A percentile compares a stretch with the other conserved stretches of the same genome.
Conservation (phyloP, 2,888 invertebrate genomes). For the Euclidia mi region DNA sequence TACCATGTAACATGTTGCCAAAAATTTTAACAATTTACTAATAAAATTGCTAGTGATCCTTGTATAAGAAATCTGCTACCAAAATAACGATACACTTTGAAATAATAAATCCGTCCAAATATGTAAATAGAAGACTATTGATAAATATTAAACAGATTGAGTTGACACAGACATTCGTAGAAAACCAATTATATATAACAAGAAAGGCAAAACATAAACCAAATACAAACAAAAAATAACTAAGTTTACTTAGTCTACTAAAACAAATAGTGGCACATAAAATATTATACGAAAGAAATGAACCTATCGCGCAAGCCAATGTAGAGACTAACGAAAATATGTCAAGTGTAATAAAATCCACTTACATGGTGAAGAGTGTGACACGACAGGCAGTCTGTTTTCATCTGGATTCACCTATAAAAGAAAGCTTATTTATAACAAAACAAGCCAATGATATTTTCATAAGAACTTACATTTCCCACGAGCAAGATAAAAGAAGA, state of each 20-base stretch:
- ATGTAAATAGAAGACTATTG: no score
- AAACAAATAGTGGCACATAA: slow-evolving; percentile 21
- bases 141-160: no score
- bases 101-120: no score
- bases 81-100: no score
- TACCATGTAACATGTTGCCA: no score
- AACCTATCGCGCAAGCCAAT: slow-evolving; percentile 51
- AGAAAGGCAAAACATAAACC: slow-evolving; percentile 13
- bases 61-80: no score
- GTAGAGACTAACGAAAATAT: slow-evolving; percentile 52
- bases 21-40: no score
- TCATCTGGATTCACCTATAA: slow-evolving; percentile 86
- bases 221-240: slow-evolving; percentile 15
- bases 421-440: slow-evolving; percentile 44
- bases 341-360: slow-evolving; percentile 66
- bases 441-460: slow-evolving; percentile 38
- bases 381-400: slow-evolving; percentile 80
- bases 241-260: slow-evolving; percentile 9
- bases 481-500: slow-evolving; percentile 30
- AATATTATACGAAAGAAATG: slow-evolving; percentile 49
- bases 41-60: no score
- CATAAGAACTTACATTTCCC: slow-evolving; percentile 18
- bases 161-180: not conserved
- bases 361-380: slow-evolving; percentile 85
- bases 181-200: slow-evolving; percentile 20